Evolutionary conservation across 2,888 invertebrate genomes (phyloP).

Genomic region (Rambutsinella grinnellia): DNA sequence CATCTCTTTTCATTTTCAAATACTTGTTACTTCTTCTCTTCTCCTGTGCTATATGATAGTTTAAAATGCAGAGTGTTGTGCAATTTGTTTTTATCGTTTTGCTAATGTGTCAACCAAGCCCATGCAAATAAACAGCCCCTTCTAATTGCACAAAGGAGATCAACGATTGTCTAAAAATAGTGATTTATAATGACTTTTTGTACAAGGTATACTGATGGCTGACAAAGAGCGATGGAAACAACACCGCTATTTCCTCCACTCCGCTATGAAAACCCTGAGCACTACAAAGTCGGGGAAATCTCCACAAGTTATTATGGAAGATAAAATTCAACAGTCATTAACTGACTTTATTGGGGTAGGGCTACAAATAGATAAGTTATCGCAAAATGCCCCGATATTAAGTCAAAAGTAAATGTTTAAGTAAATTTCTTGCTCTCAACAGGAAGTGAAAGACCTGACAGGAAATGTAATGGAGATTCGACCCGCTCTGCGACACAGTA

Average conservation of each 20-base stretch:
- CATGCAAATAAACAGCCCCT: too few species aligned
- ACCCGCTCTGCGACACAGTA: slow-evolving; percentile 74
- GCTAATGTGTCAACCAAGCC: too few species aligned
- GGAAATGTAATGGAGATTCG: slow-evolving; percentile 39
- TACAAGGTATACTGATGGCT: slow-evolving; percentile 85
- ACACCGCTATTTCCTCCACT: slow-evolving; percentile 80
- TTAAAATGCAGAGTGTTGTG: background rate
- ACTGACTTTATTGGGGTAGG: slow-evolving; percentile 65
- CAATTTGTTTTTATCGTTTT: too few species aligned
- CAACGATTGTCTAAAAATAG: background rate
- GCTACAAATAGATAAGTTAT: too few species aligned
- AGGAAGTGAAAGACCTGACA: slow-evolving; percentile 44
- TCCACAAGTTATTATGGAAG: slow-evolving; percentile 76
- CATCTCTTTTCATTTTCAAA: too few species aligned
- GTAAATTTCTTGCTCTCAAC: too few species aligned
- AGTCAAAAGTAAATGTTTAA: too few species aligned
- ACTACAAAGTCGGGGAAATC: slow-evolving; percentile 76
- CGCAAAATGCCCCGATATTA: too few species aligned
- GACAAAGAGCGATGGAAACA: slow-evolving; percentile 87
- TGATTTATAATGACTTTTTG: background rate
- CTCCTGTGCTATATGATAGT: too few species aligned
- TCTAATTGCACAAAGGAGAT: too few species aligned
- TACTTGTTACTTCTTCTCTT: too few species aligned
- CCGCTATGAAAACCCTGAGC: slow-evolving; percentile 82
- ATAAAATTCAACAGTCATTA: slow-evolving; percentile 76